Base-by-base conservation (phyloP, 2,888 invertebrate genomes). In the Neoascia interrupta region DNA sequence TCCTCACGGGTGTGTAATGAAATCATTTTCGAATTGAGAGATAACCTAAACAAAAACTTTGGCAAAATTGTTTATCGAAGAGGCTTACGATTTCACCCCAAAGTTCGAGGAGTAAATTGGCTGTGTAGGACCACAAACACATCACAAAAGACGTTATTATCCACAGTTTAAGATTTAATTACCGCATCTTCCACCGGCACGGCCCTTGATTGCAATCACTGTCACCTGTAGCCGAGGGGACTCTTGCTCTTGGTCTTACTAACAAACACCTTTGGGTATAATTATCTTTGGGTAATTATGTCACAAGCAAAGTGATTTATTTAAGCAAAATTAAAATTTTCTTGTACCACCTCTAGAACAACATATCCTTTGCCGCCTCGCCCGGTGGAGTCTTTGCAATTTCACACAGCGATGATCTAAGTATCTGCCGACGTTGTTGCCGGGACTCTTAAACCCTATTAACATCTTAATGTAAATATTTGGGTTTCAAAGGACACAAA, bases 381-480 rank as follows among this genome's bases (percentile, higher is more conserved):
- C 47, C 34, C 31, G 54, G 47, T 28, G 15, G 41, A 18, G 18
- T 51, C 23, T 21, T 6, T 41, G 61, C 49, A 49, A 45, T 49
- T 39, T 39, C 15, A 10, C 51, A 43, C 58, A 23, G n/a, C 1
- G 6, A 51, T 26, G 8, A 36, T 45, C 15, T 18, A n/a, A n/a
- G n/a, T n/a, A 36, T 8, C 8, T 56, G 3, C 36, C 61, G 4
- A 19, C 18, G 18, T 2, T 28, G 36, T 39, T 10, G 36, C 51
- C 23, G 11, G 6, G 56, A 56, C 36, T 51, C 56, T n/a, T n/a
- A 31, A 53, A 34, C 58, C 41, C 58, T 64, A 72, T 72, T 72
- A 72, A 60, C 64, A 54, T 70, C 39, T 70, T 72, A 70, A 76
- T 76, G 70, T 47, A 53, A 72, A 60, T 64, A 70, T 47, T 76